Base-by-base conservation (phyloP, 2,113 vertebrate species). In the Actenoides hombroni region DNA sequence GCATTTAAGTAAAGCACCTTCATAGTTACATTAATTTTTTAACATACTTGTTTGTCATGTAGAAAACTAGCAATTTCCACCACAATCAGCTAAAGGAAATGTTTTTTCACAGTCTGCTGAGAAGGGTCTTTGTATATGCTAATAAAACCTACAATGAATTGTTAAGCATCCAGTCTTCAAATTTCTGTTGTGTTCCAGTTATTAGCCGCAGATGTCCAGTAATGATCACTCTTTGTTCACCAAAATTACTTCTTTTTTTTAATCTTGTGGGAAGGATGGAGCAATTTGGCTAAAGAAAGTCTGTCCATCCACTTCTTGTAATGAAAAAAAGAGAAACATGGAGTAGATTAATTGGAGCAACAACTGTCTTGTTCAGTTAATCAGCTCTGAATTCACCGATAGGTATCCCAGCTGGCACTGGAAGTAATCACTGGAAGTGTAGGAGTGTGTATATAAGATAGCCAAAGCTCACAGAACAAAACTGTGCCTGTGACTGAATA, bases 341-440 rank as follows among this genome's bases (percentile, higher is more conserved):
- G 82, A 91, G 68, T 76, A 94, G 70, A 86, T 90, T 97, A 96
- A 96, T 94, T 95, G 77, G 79, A 90, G 89, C 46, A 95, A 93
- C 83, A 92, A 95, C 89, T 79, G 74, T 61, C 87, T 96, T 86
- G 74, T 84, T 91, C 81, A 91, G 70, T 92, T 96, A 96, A 97
- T 96, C 91, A 96, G 63, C 82, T 92, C 85, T 94, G 63, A 95
- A 92, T 83, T 96, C 67, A 92, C 74, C 91, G 89, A 29, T 84
- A 96, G 92, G 83, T 86, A 96, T 86, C 92, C 89, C 95, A 97
- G 91, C 82, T 96, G 96, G 90, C 94, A 94, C 65, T 92, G 91
- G 53, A 92, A 95, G 87, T 77, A 94, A 86, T 81, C 74, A 29
- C 67, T 93, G 94, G 69, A 96, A 94, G 79, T 75, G 70, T 83